Percentiles rank a stretch among this genome's conserved stretches.
Conservation (phyloP, 1,140 invertebrate genomes). For the Vollenhovia emeryi region DNA sequence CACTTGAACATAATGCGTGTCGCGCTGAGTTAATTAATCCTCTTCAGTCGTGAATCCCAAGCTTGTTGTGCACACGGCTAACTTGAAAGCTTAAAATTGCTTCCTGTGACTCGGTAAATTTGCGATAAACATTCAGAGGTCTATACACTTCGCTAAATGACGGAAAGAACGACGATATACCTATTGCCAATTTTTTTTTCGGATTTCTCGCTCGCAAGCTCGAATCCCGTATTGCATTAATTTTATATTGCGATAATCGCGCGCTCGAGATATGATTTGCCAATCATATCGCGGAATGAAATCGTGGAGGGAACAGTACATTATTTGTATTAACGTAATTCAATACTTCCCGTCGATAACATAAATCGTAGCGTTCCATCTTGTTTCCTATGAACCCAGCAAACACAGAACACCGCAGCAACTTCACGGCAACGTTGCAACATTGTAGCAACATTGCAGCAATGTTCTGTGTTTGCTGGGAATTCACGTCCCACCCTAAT, state of each 20-base stretch:
- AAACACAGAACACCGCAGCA: too few relatives aligned
- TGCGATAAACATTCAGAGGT: slow-evolving; percentile 24
- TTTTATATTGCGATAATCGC: slow-evolving; percentile 25
- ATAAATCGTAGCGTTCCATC: background rate
- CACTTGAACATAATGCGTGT: background rate
- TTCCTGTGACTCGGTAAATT: background rate
- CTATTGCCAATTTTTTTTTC: slow-evolving; percentile 51
- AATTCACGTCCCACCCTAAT: slow-evolving; percentile 7
- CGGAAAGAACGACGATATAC: background rate
- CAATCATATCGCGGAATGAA: background rate
- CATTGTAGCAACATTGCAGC: too few relatives aligned
- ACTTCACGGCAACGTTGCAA: too few relatives aligned
- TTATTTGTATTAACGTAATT: background rate
- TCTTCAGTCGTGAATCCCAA: slow-evolving; percentile 17
- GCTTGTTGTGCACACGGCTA: background rate
- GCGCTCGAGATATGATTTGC: background rate
- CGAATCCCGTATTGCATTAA: slow-evolving; percentile 44
- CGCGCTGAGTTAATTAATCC: background rate
- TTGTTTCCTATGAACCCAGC: background rate
- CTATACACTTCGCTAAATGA: background rate
- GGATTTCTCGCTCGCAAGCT: slow-evolving; percentile 15
- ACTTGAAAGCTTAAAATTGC: background rate
- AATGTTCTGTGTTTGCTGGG: too few relatives aligned
- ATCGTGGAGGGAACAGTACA: background rate
- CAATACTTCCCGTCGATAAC: background rate